Evolutionary conservation across 2,888 invertebrate species (phyloP).

Genomic region (Notocelia uddmanniana): DNA sequence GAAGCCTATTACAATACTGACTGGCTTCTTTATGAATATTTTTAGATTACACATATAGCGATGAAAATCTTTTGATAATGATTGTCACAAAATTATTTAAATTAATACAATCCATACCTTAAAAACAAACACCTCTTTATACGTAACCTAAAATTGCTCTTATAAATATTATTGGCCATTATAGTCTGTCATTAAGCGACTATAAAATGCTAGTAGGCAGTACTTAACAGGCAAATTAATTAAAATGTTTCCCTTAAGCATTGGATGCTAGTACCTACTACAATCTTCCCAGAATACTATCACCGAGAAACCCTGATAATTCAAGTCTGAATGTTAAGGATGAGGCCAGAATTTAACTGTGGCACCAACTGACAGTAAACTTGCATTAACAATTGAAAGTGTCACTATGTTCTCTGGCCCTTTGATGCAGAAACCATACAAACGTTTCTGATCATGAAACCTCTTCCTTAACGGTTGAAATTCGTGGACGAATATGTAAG

Average conservation of each 20-base stretch:
- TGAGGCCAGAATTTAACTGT: constrained; percentile 12
- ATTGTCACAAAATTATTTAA: background rate
- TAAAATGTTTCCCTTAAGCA: constrained; percentile 18
- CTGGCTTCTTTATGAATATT: constrained; percentile 1
- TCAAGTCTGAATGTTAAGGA: constrained; percentile 31
- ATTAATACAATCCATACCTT: background rate
- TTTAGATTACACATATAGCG: background rate
- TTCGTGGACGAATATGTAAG: constrained; percentile 70
- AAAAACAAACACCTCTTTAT: constrained; percentile 7
- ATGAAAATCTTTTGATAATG: background rate
- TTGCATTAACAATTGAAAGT: background rate
- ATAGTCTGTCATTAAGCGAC: constrained; percentile 23
- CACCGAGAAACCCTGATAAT: constrained; percentile 26
- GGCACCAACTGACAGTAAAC: constrained; percentile 11
- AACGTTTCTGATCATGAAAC: constrained; percentile 14
- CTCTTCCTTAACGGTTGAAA: constrained; percentile 56
- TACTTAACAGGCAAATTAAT: constrained; percentile 31
- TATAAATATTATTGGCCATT: constrained; percentile 34
- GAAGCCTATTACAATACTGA: constrained; percentile 11
- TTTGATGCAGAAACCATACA: background rate
- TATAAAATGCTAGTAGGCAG: constrained; percentile 26
- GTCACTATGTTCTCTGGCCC: background rate
- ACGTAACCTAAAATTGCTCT: constrained; percentile 18
- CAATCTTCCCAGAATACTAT: constrained; percentile 11
- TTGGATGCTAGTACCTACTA: constrained; percentile 26